These are phyloP conservation scores for Amiota communis DNA, from an alignment of 2,888 invertebrate genomes.

Conservation along the genomic window DNA sequence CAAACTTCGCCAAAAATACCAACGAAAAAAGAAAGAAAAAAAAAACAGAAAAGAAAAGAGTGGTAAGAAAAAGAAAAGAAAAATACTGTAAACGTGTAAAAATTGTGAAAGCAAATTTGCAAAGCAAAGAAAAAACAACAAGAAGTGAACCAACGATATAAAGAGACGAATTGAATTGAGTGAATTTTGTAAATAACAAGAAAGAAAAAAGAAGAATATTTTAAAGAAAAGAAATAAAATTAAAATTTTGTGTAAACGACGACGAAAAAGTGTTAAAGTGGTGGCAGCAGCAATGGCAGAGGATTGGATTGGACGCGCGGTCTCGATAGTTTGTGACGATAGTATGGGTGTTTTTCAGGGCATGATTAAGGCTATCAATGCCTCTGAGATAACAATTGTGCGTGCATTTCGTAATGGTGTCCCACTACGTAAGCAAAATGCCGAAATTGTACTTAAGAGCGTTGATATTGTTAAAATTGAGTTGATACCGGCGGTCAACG, in stretches of 20 bases:
- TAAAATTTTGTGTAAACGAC: background rate
- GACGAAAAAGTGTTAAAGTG: conserved; percentile 4
- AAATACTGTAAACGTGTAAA: background rate
- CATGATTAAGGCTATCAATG: conserved; percentile 82
- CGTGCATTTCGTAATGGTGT: conserved; percentile 88
- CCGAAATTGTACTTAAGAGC: conserved; percentile 74
- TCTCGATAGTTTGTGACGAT: conserved; percentile 87
- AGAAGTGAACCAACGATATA: conserved; percentile 36
- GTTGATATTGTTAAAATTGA: conserved; percentile 82
- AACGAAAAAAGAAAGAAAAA: background rate
- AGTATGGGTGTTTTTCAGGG: conserved; percentile 86
- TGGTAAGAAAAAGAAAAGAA: conserved; percentile 27
- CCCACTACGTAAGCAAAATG: conserved; percentile 74
- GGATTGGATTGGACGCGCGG: conserved; percentile 81
- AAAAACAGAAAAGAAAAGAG: background rate
- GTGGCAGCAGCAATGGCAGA: conserved; percentile 53
- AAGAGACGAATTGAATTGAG: background rate
- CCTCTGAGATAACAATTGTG: conserved; percentile 81
- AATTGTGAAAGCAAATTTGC: background rate
- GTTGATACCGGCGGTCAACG: conserved; percentile 80
- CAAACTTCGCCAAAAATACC: too few species aligned
- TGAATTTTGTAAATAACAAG: background rate
- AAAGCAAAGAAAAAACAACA: conserved; percentile 26
- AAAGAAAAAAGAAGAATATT: background rate
- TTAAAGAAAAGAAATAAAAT: background rate